These are phyloP conservation scores for Drosophila ananassae DNA, from an alignment of 1,140 invertebrate genomes.

Conservation along the genomic window DNA sequence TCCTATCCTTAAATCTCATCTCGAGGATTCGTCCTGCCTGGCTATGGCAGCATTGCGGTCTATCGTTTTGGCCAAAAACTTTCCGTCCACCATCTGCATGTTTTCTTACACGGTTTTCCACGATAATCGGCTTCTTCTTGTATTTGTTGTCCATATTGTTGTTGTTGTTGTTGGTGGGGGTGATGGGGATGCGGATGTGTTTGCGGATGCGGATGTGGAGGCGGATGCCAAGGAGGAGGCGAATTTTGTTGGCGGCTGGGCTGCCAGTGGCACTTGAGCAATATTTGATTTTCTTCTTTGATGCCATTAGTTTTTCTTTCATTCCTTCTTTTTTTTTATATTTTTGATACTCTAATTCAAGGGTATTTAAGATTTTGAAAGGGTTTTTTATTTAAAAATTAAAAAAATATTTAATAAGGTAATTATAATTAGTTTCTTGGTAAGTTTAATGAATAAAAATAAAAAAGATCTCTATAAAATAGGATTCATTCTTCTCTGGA, in stretches of 20 bases:
- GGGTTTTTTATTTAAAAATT: background rate
- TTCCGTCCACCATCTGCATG: conserved; percentile 75
- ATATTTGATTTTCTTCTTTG: conserved; percentile 81
- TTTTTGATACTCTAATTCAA: background rate
- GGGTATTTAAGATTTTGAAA: background rate
- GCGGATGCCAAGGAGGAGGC: conserved; percentile 1
- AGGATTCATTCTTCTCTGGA: too few relatives aligned
- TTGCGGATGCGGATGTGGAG: background rate
- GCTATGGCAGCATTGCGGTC: conserved; percentile 56
- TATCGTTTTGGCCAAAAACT: conserved; percentile 75
- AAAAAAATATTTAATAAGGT: too few relatives aligned
- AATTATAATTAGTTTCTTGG: too few relatives aligned
- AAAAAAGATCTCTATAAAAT: too few relatives aligned
- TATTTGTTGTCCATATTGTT: conserved; percentile 30
- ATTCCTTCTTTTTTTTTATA: conserved; percentile 17
- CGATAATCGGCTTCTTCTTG: conserved; percentile 50
- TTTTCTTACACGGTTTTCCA: conserved; percentile 72
- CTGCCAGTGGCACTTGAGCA: conserved; percentile 77
- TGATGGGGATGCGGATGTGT: conserved; percentile 39
- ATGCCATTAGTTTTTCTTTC: conserved; percentile 75
- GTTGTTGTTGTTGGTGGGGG: conserved; percentile 40
- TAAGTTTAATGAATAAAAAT: too few relatives aligned
- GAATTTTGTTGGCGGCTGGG: conserved; percentile 36
- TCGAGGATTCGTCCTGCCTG: conserved; percentile 17
- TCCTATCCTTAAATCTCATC: conserved; percentile 29